Conservation (phyloP, 2,113 vertebrate genomes). For the Lagenorhynchus albirostris region DNA sequence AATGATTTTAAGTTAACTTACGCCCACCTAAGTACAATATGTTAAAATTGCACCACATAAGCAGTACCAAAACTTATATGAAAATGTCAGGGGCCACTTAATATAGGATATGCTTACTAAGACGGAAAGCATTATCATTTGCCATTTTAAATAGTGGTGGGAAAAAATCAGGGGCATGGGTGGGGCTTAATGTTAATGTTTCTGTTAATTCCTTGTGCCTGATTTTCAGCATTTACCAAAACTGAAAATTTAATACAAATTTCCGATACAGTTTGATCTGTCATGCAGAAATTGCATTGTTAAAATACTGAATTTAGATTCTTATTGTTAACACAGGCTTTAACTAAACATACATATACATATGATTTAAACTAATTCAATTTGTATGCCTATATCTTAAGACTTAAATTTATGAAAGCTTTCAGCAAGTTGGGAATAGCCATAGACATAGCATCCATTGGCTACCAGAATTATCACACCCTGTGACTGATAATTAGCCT, state of each 20-base stretch:
- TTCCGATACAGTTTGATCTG: not conserved
- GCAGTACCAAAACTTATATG: not conserved
- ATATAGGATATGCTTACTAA: not conserved
- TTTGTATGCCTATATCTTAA: not conserved
- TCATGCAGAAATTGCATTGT: not conserved
- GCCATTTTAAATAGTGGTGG: not conserved
- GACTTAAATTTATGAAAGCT: not conserved
- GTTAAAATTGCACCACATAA: not conserved
- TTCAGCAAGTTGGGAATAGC: not conserved
- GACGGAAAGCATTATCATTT: not conserved
- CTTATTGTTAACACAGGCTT: constrained; percentile 17
- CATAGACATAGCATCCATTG: not conserved
- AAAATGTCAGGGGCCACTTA: not conserved
- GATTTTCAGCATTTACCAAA: constrained; percentile 16
- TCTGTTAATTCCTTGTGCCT: not conserved
- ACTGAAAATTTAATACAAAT: not conserved
- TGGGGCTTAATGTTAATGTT: not conserved
- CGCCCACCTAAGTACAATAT: not conserved
- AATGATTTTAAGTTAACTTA: constrained; percentile 23
- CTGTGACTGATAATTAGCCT: not conserved
- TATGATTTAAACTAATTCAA: constrained; percentile 4
- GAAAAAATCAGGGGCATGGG: not conserved
- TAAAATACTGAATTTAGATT: constrained; percentile 19
- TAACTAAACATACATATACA: not conserved
- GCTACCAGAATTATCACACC: not conserved